Evolutionary conservation across 2,888 invertebrate species (phyloP).

Genomic region (Nebria brevicollis): DNA sequence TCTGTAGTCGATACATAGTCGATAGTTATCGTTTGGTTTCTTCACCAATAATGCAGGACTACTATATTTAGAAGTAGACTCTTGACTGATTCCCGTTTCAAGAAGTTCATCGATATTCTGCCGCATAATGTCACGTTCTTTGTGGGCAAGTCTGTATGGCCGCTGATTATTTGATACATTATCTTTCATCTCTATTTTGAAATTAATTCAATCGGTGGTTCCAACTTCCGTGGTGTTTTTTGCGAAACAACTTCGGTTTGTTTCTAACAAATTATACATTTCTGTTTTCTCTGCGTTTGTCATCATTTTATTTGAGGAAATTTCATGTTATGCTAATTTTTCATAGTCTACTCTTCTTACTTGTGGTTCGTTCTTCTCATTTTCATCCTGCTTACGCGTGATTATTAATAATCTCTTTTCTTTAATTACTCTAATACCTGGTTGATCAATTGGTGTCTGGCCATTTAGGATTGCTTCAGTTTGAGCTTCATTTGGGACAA

Average conservation of each 20-base stretch:
- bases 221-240: slow-evolving; percentile 3
- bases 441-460: neutral
- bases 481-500: neutral
- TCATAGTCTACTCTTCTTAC: too few species aligned
- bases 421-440: too few species aligned
- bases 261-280: too few species aligned
- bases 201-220: slow-evolving; percentile 17
- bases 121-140: slow-evolving; percentile 13
- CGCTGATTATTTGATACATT: slow-evolving; percentile 11
- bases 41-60: slow-evolving; percentile 52
- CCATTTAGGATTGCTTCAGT: neutral
- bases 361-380: too few species aligned
- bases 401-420: too few species aligned
- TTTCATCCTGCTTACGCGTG: too few species aligned
- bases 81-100: slow-evolving; percentile 29
- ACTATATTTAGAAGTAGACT: slow-evolving; percentile 47
- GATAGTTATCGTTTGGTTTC: slow-evolving; percentile 50
- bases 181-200: slow-evolving; percentile 29
- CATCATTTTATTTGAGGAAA: too few species aligned
- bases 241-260: too few species aligned
- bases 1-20: slow-evolving; percentile 50
- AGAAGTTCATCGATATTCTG: slow-evolving; percentile 29
- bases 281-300: too few species aligned
- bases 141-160: slow-evolving; percentile 25
- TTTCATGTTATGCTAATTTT: too few species aligned